These are phyloP conservation scores for Chironex yamaguchii DNA, from an alignment of 30 jellyfish, hydroid and myxozoan species.

Conservation along the genomic window DNA sequence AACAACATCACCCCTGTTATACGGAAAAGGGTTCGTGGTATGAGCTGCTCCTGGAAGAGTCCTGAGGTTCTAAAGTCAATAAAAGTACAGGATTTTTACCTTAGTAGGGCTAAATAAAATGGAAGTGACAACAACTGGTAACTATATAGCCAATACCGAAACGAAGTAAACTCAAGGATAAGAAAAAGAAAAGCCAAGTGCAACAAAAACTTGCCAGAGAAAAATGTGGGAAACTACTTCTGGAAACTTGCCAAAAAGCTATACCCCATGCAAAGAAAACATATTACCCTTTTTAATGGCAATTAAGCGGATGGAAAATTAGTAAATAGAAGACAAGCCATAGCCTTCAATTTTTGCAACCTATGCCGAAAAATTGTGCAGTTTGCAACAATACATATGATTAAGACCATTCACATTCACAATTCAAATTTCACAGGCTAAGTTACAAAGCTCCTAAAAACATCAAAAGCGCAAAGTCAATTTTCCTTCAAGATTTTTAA, in stretches of 20 bases:
- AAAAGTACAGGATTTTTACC: constrained; percentile 45
- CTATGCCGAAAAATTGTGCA: constrained; percentile 72
- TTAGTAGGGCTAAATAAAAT: constrained; percentile 21
- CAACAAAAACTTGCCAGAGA: background rate
- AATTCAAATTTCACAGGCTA: constrained; percentile 27
- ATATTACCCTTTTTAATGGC: too few relatives aligned
- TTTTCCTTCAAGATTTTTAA: constrained; percentile 63
- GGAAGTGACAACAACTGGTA: constrained; percentile 50
- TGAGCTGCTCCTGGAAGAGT: constrained; percentile 42
- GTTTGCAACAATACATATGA: constrained; percentile 51
- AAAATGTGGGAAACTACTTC: constrained; percentile 7
- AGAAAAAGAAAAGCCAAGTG: constrained; percentile 45
- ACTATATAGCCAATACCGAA: constrained; percentile 31
- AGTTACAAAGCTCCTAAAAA: constrained; percentile 50
- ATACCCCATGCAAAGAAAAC: constrained; percentile 11
- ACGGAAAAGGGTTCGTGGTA: constrained; percentile 52
- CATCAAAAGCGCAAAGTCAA: constrained; percentile 48
- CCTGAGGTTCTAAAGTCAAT: constrained; percentile 27
- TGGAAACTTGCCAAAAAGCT: constrained; percentile 32
- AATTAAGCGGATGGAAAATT: too few relatives aligned
- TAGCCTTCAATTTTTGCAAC: too few relatives aligned
- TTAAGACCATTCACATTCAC: constrained; percentile 51
- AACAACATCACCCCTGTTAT: constrained; percentile 40
- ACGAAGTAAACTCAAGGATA: constrained; percentile 15
- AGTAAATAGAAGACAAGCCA: too few relatives aligned